These are phyloP conservation scores for Pollenia angustigena DNA, from an alignment of 2,888 invertebrate species.

Conservation along the genomic window DNA sequence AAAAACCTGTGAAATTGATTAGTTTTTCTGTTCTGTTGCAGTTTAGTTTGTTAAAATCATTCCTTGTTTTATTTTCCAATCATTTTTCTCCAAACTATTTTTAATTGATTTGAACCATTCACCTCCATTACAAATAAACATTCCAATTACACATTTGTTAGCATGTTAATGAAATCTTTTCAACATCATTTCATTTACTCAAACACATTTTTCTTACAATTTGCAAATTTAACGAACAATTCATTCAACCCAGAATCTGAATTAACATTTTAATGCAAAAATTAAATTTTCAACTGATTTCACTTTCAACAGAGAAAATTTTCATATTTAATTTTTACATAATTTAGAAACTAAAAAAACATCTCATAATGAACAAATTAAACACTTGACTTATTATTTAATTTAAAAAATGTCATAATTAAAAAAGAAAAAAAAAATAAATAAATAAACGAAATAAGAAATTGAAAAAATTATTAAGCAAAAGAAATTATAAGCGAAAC, in stretches of 20 bases:
- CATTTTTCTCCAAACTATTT: no score
- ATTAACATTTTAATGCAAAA: conserved; percentile 48
- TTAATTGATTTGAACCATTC: conserved; percentile 50
- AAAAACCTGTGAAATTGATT: no score
- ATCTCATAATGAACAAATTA: conserved; percentile 25
- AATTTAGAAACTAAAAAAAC: conserved; percentile 41
- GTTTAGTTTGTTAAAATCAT: no score
- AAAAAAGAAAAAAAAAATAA: background rate
- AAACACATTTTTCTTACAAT: conserved; percentile 1
- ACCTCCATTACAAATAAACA: conserved; percentile 11
- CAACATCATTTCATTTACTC: background rate
- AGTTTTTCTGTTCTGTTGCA: no score
- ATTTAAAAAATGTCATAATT: conserved; percentile 51
- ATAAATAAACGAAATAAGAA: background rate
- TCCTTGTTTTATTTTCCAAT: no score
- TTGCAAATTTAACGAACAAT: conserved; percentile 28
- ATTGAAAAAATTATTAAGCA: conserved; percentile 20
- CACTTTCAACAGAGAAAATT: conserved; percentile 57
- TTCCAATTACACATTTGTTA: conserved; percentile 9
- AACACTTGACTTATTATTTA: conserved; percentile 49
- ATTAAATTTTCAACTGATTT: conserved; percentile 49
- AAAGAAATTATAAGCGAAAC: conserved; percentile 10
- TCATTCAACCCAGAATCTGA: conserved; percentile 59
- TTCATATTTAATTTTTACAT: conserved; percentile 18
- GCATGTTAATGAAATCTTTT: conserved; percentile 28